Evolutionary conservation across 2,888 invertebrate genomes (phyloP), one percentile per base, ranked within the genome.

Genomic region (Dyspetes luteomarginatus): DNA sequence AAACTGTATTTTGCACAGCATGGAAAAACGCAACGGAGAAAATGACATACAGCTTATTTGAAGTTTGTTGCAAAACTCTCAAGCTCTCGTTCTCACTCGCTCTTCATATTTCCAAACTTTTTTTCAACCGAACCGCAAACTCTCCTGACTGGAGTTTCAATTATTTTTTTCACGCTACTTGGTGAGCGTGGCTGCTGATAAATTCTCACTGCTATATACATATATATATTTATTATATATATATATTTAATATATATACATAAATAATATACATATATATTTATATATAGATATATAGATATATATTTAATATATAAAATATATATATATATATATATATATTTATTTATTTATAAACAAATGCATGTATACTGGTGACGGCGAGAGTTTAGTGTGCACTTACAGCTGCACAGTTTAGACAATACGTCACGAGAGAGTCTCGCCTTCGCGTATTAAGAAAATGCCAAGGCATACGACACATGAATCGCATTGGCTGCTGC

Each of bases 401-500:
- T 55, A 12, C 62, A 15, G 17, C 22, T 30, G 30, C 24, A 64
- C 15, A 0, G 74, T 78, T 73, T 26, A 36, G 71, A 84, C 88
- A 76, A 87, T 88, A 88, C 85, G 87, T 90, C 88, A 86, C 85
- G 84, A 82, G 87, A 65, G 45, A 64, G 55, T 43, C 55, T 85
- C 82, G 86, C 80, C 43, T 55, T 84, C 87, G 85, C 87, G 89
- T 89, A 90, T 90, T 89, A 90, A 89, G 88, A 85, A 88, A 89
- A 89, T 89, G 86, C 88, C 89, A 79, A 82, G 72, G 87, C 88
- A 88, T 86, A 86, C 87, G 86, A 86, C 86, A 88, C 89, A 87
- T 89, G 90, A 90, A 90, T 90, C 90, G 87, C 89, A 88, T 86
- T 85, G 84, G 74, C 74, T 82, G 84, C 83, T 83, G 73, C 84